Base-by-base conservation (phyloP, 2,113 vertebrate genomes). In the Merops nubicus region DNA sequence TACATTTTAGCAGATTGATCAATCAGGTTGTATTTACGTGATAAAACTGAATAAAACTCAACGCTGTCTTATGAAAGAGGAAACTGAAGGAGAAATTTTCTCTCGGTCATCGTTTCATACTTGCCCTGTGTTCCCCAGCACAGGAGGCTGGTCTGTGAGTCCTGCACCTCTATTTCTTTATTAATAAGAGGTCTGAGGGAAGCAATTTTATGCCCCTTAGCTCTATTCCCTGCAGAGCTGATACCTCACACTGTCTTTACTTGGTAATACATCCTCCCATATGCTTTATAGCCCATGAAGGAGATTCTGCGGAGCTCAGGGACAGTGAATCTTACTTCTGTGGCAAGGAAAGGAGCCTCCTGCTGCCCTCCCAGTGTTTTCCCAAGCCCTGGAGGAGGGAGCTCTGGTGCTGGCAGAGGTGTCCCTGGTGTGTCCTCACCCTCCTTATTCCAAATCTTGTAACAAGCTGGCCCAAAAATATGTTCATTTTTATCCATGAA, bases 401-500 rank as follows among this genome's bases (percentile, higher is more conserved):
- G 34, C 15, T 8, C 16, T 64, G 13, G 45, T 0, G 0, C 29
- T 69, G 57, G n/a, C 3, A 5, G 36, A 75, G 33, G 26, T 82
- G 28, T 4, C 20, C 18, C 12, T 2, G 2, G 3, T 1, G 1
- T 0, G 0, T 83, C 34, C 28, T 86, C 42, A 70, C 40, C 10
- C 17, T 83, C 22, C 28, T 70, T 59, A 14, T 74, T 86, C 23
- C 38, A 88, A 80, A 76, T 11, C 18, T 77, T 31, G 38, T 67
- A 85, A 63, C 6, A 38, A 75, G 5, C 26, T 68, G 59, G 12
- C 36, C 45, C 23, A 18, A 56, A 84, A 86, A 74, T 9, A 5
- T 42, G 20, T 51, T 79, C 3, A 7, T 80, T 92, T 96, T 78
- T 40, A 38, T 48, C 48, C 43, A 43, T 0, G 0, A 70, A 19